Evolutionary conservation across 2,113 vertebrate genomes (phyloP).

Genomic region (Platichthys flesus): DNA sequence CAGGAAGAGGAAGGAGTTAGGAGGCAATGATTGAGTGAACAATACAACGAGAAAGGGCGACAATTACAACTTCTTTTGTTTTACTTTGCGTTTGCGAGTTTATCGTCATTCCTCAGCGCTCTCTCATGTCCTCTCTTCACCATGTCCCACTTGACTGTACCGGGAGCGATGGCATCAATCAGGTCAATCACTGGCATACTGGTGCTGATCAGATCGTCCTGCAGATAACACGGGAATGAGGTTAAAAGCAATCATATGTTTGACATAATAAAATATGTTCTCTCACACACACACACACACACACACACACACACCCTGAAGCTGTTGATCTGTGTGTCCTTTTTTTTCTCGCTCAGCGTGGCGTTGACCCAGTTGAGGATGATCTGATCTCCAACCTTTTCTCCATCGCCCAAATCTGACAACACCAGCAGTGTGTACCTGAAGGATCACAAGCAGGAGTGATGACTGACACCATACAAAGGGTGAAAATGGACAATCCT

Average conservation of each 20-base stretch:
- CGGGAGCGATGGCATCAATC: constrained; percentile 92
- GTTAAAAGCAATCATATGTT: neutral
- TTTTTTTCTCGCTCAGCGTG: constrained; percentile 86
- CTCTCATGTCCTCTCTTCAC: constrained; percentile 84
- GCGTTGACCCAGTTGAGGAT: constrained; percentile 96
- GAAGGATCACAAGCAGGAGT: constrained; percentile 2
- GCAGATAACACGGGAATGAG: neutral
- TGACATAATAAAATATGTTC: neutral
- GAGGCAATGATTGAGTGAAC: neutral
- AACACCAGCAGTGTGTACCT: constrained; percentile 95
- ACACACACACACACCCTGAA: constrained; percentile 87
- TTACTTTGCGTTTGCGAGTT: constrained; percentile 78
- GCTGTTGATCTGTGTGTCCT: constrained; percentile 88
- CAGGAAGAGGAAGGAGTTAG: neutral
- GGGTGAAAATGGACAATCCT: too few species aligned
- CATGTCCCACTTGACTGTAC: constrained; percentile 90
- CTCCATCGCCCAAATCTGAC: constrained; percentile 92
- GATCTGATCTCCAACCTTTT: constrained; percentile 91
- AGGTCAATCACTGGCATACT: constrained; percentile 95
- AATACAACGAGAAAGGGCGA: neutral
- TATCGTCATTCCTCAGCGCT: constrained; percentile 89
- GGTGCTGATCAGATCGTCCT: constrained; percentile 95
- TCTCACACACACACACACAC: neutral
- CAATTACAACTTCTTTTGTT: neutral
- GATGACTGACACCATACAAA: neutral